A percentile compares a stretch with the other conserved stretches of the same genome.
These are phyloP conservation scores for Pantherophis vulpinus DNA, from an alignment of 2,797 vertebrate genomes.

Conservation along the genomic window DNA sequence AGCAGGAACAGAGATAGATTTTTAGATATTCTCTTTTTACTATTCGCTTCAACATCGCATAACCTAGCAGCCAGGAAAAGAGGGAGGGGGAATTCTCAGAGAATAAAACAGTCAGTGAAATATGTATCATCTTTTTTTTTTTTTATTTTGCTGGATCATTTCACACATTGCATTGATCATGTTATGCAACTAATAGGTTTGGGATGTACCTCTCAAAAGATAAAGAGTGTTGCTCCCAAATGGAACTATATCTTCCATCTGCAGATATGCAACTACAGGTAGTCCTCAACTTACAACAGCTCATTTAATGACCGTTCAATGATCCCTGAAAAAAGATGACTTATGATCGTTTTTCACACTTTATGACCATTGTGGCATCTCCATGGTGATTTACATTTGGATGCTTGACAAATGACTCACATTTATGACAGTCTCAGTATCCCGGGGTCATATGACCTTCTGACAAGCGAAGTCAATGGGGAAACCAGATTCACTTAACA, in stretches of 20 bases:
- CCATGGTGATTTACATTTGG: too few species aligned
- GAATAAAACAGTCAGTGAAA: conserved; percentile 3
- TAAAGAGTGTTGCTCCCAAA: not conserved
- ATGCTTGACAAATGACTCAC: too few species aligned
- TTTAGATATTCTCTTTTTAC: not conserved
- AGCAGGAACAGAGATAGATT: conserved; percentile 14
- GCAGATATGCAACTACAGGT: too few species aligned
- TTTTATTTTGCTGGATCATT: not conserved
- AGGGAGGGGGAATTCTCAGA: not conserved
- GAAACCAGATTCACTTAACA: too few species aligned
- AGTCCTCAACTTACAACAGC: too few species aligned
- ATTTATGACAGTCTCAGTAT: too few species aligned
- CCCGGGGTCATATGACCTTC: too few species aligned
- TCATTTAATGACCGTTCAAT: too few species aligned
- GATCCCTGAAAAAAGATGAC: too few species aligned
- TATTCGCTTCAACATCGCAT: not conserved
- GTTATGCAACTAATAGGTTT: not conserved
- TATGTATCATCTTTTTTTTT: conserved; percentile 23
- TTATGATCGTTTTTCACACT: too few species aligned
- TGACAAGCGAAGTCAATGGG: too few species aligned
- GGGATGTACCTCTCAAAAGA: not conserved
- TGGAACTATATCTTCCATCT: not conserved
- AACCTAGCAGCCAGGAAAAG: not conserved
- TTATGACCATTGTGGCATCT: too few species aligned
- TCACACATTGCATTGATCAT: not conserved